These are phyloP conservation scores for Corydoras maculifer DNA, from an alignment of 2,113 vertebrate genomes.

Conservation along the genomic window DNA sequence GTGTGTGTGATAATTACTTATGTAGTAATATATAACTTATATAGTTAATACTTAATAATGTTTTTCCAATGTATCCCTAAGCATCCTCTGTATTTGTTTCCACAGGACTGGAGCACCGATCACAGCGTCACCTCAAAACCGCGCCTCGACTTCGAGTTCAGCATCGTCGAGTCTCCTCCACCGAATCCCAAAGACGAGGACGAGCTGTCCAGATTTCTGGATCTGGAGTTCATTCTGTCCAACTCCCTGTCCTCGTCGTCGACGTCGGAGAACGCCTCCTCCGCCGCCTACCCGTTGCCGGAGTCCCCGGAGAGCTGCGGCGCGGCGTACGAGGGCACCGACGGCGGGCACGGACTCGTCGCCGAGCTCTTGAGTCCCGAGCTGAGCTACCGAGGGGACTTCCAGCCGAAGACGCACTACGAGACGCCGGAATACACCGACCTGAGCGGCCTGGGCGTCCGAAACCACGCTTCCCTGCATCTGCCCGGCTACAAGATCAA, in stretches of 20 bases:
- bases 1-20: too few species aligned
- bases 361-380: conserved; percentile 80
- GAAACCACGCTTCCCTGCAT: too few species aligned
- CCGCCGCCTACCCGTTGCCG: conserved; percentile 71
- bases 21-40: too few species aligned
- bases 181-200: conserved; percentile 72
- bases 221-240: conserved; percentile 84
- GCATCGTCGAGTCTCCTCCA: conserved; percentile 59
- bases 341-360: conserved; percentile 73
- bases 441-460: too few species aligned
- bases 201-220: conserved; percentile 77
- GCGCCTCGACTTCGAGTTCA: conserved; percentile 63
- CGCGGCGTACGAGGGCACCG: conserved; percentile 42
- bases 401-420: too few species aligned
- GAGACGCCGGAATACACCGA: too few species aligned
- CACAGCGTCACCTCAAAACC: conserved; percentile 28
- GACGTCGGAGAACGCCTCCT: conserved; percentile 39
- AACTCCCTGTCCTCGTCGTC: conserved; percentile 62
- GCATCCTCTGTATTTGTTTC: neutral
- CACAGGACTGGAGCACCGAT: conserved; percentile 47
- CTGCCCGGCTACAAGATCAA: conserved; percentile 69
- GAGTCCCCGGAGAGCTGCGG: conserved; percentile 85
- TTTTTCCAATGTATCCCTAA: neutral
- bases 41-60: too few species aligned
- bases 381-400: conserved; percentile 48